A percentile compares a stretch with the other conserved stretches of the same genome.
These are phyloP conservation scores for Gallinago jamesoni DNA, from an alignment of 2,113 vertebrate genomes.

Conservation along the genomic window DNA sequence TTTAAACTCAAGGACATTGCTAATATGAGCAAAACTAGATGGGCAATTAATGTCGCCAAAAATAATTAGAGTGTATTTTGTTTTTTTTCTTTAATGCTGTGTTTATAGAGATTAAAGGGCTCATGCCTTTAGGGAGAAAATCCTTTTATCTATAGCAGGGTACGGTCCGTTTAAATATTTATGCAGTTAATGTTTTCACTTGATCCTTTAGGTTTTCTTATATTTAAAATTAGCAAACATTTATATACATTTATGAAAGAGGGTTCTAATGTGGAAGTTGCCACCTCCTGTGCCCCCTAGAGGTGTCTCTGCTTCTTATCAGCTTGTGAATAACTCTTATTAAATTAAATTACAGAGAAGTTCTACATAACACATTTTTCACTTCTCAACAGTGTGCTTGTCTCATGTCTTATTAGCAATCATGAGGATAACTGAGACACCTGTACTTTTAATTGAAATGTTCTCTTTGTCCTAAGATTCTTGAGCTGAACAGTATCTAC, in stretches of 20 bases:
- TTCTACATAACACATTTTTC: neutral
- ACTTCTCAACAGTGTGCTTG: neutral
- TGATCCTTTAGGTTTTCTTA: neutral
- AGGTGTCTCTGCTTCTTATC: neutral
- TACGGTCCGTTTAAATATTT: neutral
- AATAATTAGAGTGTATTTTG: neutral
- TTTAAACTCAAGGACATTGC: neutral
- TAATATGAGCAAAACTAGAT: neutral
- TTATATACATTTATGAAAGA: neutral
- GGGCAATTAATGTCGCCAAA: neutral
- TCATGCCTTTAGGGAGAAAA: neutral
- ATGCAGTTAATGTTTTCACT: neutral
- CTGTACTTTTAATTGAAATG: neutral
- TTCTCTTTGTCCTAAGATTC: neutral
- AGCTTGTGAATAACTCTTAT: neutral
- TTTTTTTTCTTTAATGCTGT: neutral
- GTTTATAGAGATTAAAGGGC: neutral
- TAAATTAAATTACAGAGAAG: neutral
- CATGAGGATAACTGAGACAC: neutral
- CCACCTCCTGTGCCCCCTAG: rapidly evolving
- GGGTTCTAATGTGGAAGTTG: neutral
- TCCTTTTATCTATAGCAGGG: neutral
- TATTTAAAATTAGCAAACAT: neutral
- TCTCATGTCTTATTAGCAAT: neutral
- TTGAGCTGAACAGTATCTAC: neutral